These are phyloP conservation scores for Ascaphus truei DNA, from an alignment of 2,113 vertebrate genomes.

Conservation along the genomic window DNA sequence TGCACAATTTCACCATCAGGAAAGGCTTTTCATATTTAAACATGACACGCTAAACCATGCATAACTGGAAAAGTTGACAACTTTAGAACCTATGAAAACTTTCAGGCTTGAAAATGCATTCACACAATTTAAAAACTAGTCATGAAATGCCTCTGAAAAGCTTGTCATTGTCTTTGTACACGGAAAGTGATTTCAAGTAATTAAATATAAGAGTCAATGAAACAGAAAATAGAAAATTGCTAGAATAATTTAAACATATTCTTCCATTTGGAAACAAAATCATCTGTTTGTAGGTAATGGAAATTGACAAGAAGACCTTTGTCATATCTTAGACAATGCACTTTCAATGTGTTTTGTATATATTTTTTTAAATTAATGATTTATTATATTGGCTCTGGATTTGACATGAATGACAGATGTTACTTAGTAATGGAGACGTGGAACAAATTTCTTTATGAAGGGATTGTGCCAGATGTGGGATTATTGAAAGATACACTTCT, in stretches of 20 bases:
- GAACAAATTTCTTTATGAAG: slow-evolving; percentile 64
- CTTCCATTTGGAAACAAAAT: slow-evolving; percentile 49
- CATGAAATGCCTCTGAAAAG: slow-evolving; percentile 43
- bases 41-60: not conserved
- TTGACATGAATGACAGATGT: slow-evolving; percentile 68
- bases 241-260: slow-evolving; percentile 45
- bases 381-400: slow-evolving; percentile 37
- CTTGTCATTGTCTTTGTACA: slow-evolving; percentile 41
- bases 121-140: slow-evolving; percentile 35
- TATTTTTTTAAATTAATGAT: slow-evolving; percentile 37
- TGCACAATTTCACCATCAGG: not conserved
- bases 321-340: slow-evolving; percentile 37
- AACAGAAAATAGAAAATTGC: slow-evolving; percentile 52
- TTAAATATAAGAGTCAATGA: slow-evolving; percentile 46
- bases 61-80: slow-evolving; percentile 22
- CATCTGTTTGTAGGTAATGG: slow-evolving; percentile 42
- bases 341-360: slow-evolving; percentile 40
- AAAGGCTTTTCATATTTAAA: not conserved
- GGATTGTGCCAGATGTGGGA: slow-evolving; percentile 64
- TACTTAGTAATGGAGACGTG: slow-evolving; percentile 60
- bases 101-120: slow-evolving; percentile 41
- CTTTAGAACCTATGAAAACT: slow-evolving; percentile 35
- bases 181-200: slow-evolving; percentile 52
- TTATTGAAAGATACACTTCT: slow-evolving; percentile 48
- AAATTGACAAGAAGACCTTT: slow-evolving; percentile 43